Evolutionary conservation across 2,888 invertebrate genomes (phyloP).

Genomic region (Ectemnius cavifrons): DNA sequence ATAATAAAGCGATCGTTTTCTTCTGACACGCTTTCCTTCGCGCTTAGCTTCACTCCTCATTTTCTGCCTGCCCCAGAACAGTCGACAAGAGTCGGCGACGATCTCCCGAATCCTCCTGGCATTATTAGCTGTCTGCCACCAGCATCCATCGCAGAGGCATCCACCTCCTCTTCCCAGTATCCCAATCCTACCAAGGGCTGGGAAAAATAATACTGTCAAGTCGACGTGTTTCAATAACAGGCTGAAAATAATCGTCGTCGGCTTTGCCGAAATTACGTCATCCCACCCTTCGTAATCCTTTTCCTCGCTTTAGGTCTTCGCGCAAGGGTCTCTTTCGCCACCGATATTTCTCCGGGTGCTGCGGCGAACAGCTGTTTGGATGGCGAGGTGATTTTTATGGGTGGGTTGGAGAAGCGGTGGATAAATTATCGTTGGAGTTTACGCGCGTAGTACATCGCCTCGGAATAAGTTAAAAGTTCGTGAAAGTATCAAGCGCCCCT

Average conservation of each 20-base stretch:
- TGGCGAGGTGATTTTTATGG: background rate
- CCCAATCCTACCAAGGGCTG: background rate
- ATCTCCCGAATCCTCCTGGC: background rate
- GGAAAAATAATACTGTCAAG: constrained; percentile 37
- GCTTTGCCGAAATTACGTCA: background rate
- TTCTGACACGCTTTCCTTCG: background rate
- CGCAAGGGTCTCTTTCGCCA: background rate
- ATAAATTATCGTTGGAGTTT: constrained; percentile 3
- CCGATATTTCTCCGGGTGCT: background rate
- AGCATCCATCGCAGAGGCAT: background rate
- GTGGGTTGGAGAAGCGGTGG: too few species aligned
- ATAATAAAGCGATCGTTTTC: constrained; percentile 7
- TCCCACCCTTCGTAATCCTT: background rate
- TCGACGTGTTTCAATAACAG: constrained; percentile 46
- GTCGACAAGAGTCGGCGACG: background rate
- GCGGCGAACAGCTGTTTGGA: too few species aligned
- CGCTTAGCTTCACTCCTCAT: background rate
- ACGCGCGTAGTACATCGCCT: constrained; percentile 1
- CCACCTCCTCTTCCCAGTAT: background rate
- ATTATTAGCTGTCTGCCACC: background rate
- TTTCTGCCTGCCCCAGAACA: background rate
- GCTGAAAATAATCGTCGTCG: constrained; percentile 33
- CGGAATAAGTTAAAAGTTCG: background rate
- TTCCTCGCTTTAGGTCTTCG: background rate
- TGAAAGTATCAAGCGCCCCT: background rate